Base-by-base conservation (phyloP, 2,797 vertebrate species). In the Masticophis lateralis region DNA sequence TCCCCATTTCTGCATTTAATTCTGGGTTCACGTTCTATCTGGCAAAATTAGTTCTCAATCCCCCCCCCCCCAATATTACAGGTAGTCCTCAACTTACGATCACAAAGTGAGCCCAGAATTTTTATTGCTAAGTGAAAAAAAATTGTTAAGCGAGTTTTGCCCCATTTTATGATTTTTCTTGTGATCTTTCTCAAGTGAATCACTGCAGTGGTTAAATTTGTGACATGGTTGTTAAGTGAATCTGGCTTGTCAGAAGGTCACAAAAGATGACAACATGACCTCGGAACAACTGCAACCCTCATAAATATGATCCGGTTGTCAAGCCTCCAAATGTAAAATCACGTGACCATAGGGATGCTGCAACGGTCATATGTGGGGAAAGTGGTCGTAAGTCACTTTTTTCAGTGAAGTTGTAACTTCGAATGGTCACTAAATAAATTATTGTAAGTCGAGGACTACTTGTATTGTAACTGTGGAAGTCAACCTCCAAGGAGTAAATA, bases 1-100 rank as follows among this genome's bases (percentile, higher is more conserved):
- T 89, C 94, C 5, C n/a, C 57, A 89, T 91, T 69, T 91, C 57
- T 55, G 5, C 14, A 90, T 94, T 96, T 94, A 93, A 28, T 27
- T 86, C 69, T 53, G n/a, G 5, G 88, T 56, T 55, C 87, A 25
- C 12, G 86, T 87, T 63, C 90, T 95, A 32, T 92, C 91, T 95
- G 93, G 91, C 22, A 87, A 87, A 87, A 43, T 83, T 6, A 27
- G 16, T 22, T 91, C 20, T 51, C 51, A 12, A n/a, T 27, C 14
- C 20, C 5, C n/a, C 8, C 8, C 87, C 11, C 25, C 1, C 1
- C 4, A 86, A 16, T 69, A 86, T 18, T 74, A 20, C 16, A 74
- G 32, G 66, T 74, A 74, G 7, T 37, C 16, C 66, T 74, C 14
- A 0, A 74, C 32, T 37, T 74, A 74, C 7, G 3, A 74, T 0